A percentile compares a stretch with the other conserved stretches of the same genome.
These are phyloP conservation scores for Ostrea edulis DNA, from an alignment of 1,140 invertebrate genomes.

Conservation along the genomic window DNA sequence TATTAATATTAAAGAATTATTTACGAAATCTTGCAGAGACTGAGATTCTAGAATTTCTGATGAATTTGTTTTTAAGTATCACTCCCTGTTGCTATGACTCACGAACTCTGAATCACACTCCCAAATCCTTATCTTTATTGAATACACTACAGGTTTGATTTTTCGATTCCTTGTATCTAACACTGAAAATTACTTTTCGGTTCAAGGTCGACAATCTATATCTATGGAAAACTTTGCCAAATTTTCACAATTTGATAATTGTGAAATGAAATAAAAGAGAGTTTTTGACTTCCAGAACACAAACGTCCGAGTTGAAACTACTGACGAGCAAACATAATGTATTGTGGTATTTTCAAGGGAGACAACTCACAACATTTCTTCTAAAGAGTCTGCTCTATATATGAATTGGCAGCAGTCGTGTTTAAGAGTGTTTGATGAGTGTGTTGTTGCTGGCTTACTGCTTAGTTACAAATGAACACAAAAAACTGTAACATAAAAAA, in stretches of 20 bases:
- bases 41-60: conserved; percentile 13
- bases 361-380: background rate
- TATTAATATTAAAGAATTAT: background rate
- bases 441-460: conserved; percentile 24
- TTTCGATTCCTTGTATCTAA: background rate
- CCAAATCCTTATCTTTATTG: conserved; percentile 16
- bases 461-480: conserved; percentile 33
- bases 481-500: background rate
- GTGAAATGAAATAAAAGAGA: background rate
- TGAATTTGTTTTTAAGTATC: conserved; percentile 11
- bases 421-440: background rate
- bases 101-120: conserved; percentile 12
- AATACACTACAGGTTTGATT: background rate
- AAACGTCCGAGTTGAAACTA: background rate
- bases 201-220: conserved; percentile 2
- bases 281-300: background rate
- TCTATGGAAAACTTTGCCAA: background rate
- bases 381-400: background rate
- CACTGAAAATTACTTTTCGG: conserved; percentile 30
- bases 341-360: background rate
- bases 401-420: background rate
- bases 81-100: conserved; percentile 8
- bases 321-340: too few species aligned
- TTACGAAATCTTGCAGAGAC: background rate
- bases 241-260: background rate